Evolutionary conservation across 2,888 invertebrate species (phyloP), one percentile per base, ranked within the genome.

Genomic region (Ctenicera cuprea): DNA sequence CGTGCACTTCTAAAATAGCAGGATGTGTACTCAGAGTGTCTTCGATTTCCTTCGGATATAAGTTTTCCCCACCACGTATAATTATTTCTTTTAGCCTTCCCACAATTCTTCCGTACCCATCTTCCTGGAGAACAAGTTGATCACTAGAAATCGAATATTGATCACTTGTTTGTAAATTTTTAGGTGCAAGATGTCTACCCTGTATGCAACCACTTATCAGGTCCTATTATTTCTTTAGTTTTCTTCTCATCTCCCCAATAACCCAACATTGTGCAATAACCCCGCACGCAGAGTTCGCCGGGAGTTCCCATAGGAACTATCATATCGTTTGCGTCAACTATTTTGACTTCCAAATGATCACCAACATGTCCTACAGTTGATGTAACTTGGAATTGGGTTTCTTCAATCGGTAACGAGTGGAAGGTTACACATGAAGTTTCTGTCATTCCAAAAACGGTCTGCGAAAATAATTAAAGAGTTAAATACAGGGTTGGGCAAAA

Each of bases 1-100:
- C 94, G 84, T 95, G 93, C 48, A 90, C 92, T 81, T 95, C 94
- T n/a, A 91, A 82, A 50, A 96, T 88, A 79, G 90, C 89, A 0
- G 94, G 94, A 87, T 95, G 94, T 0, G 90, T 90, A 81, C 92
- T 91, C n/a, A 95, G 85, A 62, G 92, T 87, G 75, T 94, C 91
- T 85, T 96, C 96, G 18, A 96, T 90, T 88, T 96, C 95, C 89
- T 91, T 92, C 0, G 96, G 95, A 77, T 93, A 95, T 68, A 96
- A 92, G 82, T 95, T 95, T 86, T 95, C 95, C 26, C 95, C 95
- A 0, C 95, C 95, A 71, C 94, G 87, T 45, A 94, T 93, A 38
- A 95, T 91, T 87, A 95, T 91, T 76, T 95, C 95, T 82, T 95
- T 95, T 3, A 93, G 81, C 52, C 95, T 87, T 0, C 95, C 95